Conservation (phyloP, 2,113 vertebrate species). For the Forbesichthys agassizii region DNA sequence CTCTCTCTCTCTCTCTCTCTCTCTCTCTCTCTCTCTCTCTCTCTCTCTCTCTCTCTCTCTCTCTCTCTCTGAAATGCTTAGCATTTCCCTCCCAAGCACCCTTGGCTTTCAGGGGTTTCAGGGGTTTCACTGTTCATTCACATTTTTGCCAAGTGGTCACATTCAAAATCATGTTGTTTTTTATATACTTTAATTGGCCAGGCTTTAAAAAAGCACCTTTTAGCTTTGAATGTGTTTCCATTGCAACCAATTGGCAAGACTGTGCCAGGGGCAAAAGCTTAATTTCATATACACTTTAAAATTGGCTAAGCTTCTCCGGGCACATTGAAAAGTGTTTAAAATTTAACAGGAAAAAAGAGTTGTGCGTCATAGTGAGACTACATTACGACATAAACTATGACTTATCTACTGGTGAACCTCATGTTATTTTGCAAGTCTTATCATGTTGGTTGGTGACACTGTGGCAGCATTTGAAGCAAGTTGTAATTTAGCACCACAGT, state of each 20-base stretch:
- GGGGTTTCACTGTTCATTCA: constrained; percentile 58
- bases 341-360: constrained; percentile 57
- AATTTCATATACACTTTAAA: constrained; percentile 79
- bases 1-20: neutral
- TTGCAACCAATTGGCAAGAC: constrained; percentile 76
- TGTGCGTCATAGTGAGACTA: constrained; percentile 60
- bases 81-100: constrained; percentile 45
- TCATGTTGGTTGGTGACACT: constrained; percentile 9
- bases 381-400: constrained; percentile 43
- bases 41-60: constrained; percentile 10
- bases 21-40: constrained; percentile 12
- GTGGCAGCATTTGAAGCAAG: constrained; percentile 3
- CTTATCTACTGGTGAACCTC: constrained; percentile 41
- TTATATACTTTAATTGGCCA: constrained; percentile 78
- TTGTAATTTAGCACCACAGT: constrained; percentile 17
- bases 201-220: constrained; percentile 79
- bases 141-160: constrained; percentile 72
- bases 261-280: constrained; percentile 75
- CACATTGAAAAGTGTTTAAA: constrained; percentile 76
- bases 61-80: constrained; percentile 31
- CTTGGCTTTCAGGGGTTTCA: constrained; percentile 55
- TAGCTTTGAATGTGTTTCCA: constrained; percentile 74
- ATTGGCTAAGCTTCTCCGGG: constrained; percentile 71
- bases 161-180: constrained; percentile 76
- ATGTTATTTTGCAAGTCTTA: constrained; percentile 11